A percentile compares a stretch with the other conserved stretches of the same genome.
Conservation (phyloP, 2,888 invertebrate species). For the Malthinus flaveolus region DNA sequence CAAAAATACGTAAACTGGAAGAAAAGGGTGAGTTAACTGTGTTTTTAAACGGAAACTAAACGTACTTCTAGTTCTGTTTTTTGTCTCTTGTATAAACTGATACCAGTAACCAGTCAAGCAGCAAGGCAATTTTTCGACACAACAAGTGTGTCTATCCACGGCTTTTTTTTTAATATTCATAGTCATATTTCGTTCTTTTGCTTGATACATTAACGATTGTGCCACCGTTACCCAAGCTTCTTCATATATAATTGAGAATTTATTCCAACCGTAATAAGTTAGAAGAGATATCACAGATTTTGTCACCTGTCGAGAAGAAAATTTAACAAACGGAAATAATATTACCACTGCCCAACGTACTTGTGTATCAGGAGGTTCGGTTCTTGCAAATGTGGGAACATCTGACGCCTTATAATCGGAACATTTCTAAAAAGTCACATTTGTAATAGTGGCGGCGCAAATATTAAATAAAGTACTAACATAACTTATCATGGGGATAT, state of each 20-base stretch:
- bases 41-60: constrained; percentile 37
- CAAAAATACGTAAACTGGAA: constrained; percentile 92
- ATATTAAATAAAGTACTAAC: constrained; percentile 67
- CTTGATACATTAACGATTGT: constrained; percentile 75
- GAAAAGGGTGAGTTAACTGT: too few species aligned
- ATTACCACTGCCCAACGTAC: constrained; percentile 51
- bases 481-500: constrained; percentile 96
- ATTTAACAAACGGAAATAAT: constrained; percentile 18
- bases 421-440: constrained; percentile 78
- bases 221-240: constrained; percentile 83
- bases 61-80: constrained; percentile 82
- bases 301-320: constrained; percentile 71
- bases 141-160: constrained; percentile 75
- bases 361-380: constrained; percentile 93
- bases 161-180: constrained; percentile 77
- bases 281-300: constrained; percentile 92
- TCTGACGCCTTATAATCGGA: constrained; percentile 86
- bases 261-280: constrained; percentile 90
- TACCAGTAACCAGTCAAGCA: constrained; percentile 83
- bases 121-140: constrained; percentile 73
- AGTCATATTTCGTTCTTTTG: constrained; percentile 76
- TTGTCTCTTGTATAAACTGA: constrained; percentile 80
- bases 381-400: constrained; percentile 89
- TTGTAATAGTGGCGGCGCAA: too few species aligned
- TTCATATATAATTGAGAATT: constrained; percentile 88